These are phyloP conservation scores for Suncus etruscus DNA, from an alignment of 2,113 vertebrate genomes.

Conservation along the genomic window DNA sequence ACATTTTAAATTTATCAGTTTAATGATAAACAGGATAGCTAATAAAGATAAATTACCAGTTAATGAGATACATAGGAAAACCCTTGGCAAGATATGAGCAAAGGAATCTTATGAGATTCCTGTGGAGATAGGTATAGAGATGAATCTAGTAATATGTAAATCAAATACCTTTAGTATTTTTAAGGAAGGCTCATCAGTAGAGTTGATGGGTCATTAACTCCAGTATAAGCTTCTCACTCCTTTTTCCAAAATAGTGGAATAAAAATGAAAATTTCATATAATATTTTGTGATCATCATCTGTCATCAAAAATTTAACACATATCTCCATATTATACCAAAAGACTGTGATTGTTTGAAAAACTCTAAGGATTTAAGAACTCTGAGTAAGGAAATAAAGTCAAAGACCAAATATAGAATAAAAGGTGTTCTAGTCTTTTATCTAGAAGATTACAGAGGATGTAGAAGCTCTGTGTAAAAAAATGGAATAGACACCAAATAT, in stretches of 20 bases:
- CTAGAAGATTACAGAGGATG: slow-evolving; percentile 13
- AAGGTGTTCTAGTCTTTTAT: not conserved
- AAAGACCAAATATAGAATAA: slow-evolving; percentile 8
- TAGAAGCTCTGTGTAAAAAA: not conserved
- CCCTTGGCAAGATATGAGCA: no score
- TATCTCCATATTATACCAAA: not conserved
- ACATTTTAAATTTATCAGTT: not conserved
- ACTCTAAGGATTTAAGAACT: not conserved
- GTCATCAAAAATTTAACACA: not conserved
- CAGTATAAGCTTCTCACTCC: not conserved
- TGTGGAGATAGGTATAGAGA: not conserved
- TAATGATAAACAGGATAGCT: not conserved
- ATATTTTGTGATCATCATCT: not conserved
- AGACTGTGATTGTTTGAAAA: not conserved
- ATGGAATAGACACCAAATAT: not conserved
- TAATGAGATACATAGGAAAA: no score
- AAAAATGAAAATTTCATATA: not conserved
- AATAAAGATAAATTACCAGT: no score
- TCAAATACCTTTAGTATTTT: not conserved
- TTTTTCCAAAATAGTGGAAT: not conserved
- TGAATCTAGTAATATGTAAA: no score
- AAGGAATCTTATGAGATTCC: not conserved
- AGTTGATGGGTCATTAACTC: not conserved
- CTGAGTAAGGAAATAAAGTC: not conserved
- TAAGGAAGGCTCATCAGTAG: not conserved